Base-by-base conservation (phyloP, 2,797 vertebrate species). In the Micromesistius poutassou region DNA sequence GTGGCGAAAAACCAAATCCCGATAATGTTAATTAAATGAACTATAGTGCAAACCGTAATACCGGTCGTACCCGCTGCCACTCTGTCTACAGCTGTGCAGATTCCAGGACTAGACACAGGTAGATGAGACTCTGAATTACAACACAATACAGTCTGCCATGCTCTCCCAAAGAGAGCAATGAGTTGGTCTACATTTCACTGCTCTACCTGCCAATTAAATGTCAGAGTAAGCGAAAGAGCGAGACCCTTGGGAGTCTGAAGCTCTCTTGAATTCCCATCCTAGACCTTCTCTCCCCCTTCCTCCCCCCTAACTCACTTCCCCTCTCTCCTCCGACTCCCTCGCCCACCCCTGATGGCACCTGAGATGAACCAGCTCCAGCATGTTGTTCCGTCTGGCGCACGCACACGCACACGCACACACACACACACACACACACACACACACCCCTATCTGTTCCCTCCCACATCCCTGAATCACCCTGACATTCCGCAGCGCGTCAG, bases 151-250 rank as follows among this genome's bases (percentile, higher is more conserved):
- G 9, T 71, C 42, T 78, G 68, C 71, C 28, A 80, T 74, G 38
- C 75, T 74, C 71, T 36, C 74, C 76, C 30, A 28, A 71, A 71
- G 6, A 3, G 33, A 6, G 79, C 81, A 86, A 85, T 79, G 5
- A 83, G 80, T 25, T 19, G 38, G 71, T 79, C 78, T 82, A 71
- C 36, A 75, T 86, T 79, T 75, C 55, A 80, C 74, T 81, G 35
- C 72, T 71, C 66, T 77, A 86, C 76, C 55, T 78, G 78, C 80
- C 79, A 80, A 85, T 86, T 83, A 83, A 83, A 82, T 62, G 55
- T n/a, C 12, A 19, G 46, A 79, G 72, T 42, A 77, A 77, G 82
- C 74, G 77, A 78, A 10, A 38, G 9, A 38, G 36, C 2, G 35
- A 38, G 40, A 16, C 7, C 3, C 14, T 62, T 62, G 76, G 28